These are phyloP conservation scores for Typhlichthys subterraneus DNA, from an alignment of 2,797 vertebrate species.

Conservation along the genomic window DNA sequence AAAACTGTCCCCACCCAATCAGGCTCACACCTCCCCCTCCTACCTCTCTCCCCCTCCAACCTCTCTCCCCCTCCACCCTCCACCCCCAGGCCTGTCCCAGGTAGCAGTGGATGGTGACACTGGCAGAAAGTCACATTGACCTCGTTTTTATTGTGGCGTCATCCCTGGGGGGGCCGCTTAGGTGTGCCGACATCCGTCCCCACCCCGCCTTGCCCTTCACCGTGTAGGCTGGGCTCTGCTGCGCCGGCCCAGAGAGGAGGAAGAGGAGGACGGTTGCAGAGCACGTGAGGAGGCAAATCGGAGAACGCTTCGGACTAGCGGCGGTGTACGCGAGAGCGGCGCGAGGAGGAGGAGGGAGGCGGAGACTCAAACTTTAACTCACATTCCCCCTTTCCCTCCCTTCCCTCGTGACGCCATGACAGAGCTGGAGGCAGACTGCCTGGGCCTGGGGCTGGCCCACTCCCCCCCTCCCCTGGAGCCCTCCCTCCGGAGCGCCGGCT, in stretches of 20 bases:
- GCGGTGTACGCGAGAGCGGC: conserved; percentile 9
- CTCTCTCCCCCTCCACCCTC: no score
- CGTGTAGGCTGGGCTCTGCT: not conserved
- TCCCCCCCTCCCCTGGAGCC: conserved; percentile 58
- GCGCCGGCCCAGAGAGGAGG: conserved; percentile 9
- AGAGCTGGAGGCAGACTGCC: conserved; percentile 76
- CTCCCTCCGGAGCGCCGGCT: conserved; percentile 50
- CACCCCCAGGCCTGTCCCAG: conserved; percentile 42
- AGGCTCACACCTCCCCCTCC: no score
- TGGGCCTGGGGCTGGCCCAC: conserved; percentile 58
- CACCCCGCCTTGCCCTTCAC: conserved; percentile 11
- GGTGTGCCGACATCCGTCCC: conserved; percentile 23
- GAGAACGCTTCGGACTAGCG: not conserved
- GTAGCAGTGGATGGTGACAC: conserved; percentile 46
- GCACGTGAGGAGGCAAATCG: not conserved
- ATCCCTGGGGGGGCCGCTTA: conserved; percentile 21
- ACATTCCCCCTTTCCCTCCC: conserved; percentile 20
- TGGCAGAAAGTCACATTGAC: conserved; percentile 2
- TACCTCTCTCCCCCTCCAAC: conserved; percentile 6
- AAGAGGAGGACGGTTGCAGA: conserved; percentile 9
- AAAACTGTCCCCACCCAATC: not conserved
- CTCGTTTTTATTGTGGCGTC: not conserved
- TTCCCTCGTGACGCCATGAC: conserved; percentile 64
- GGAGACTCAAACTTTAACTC: not conserved
- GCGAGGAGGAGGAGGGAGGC: conserved; percentile 8